Base-by-base conservation (phyloP, 2,797 vertebrate genomes). In the Oryzias sinensis region DNA sequence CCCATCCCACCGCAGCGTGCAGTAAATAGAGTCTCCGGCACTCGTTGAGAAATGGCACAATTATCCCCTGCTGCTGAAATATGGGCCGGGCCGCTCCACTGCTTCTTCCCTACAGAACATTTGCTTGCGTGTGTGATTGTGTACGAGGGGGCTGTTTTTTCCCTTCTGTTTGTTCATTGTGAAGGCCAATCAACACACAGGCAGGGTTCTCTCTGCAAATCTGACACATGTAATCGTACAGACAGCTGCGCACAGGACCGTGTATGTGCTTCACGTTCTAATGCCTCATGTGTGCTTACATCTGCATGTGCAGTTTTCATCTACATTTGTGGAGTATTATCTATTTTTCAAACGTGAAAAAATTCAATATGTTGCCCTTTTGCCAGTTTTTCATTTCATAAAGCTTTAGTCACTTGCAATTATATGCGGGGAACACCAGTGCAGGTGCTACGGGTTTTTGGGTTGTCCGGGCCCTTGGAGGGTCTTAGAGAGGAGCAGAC, bases 21-120 rank as follows among this genome's bases (percentile, higher is more conserved):
- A 89, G 86, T 88, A 91, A 90, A 91, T 90, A 90, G 90, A 89
- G 84, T 87, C 82, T 89, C 81, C 75, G 78, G 78, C 82, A 83
- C 85, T 87, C 82, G 79, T 87, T 89, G 87, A 90, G 87, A 88
- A 90, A 91, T 89, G 85, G 88, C 86, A 89, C 88, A 90, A 89
- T 90, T 90, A 90, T 90, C 87, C 87, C 87, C 85, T 75, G 82
- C 87, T 85, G 88, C 77, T 90, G 88, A 91, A 90, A 90, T 90
- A 90, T 90, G 88, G 85, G 81, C 82, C 57, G 68, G 79, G 88
- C 89, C 86, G 87, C 86, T 85, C 83, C 87, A 82, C 76, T 80
- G 84, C 87, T 83, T 82, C 83, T 82, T 80, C 74, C 79, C 77
- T 65, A 81, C 79, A 79, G 62, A 80, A 68, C 60, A 61, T 59